Evolutionary conservation across 2,113 vertebrate species (phyloP), one percentile per base, ranked within the genome.

Genomic region (Trichomycterus rosablanca): DNA sequence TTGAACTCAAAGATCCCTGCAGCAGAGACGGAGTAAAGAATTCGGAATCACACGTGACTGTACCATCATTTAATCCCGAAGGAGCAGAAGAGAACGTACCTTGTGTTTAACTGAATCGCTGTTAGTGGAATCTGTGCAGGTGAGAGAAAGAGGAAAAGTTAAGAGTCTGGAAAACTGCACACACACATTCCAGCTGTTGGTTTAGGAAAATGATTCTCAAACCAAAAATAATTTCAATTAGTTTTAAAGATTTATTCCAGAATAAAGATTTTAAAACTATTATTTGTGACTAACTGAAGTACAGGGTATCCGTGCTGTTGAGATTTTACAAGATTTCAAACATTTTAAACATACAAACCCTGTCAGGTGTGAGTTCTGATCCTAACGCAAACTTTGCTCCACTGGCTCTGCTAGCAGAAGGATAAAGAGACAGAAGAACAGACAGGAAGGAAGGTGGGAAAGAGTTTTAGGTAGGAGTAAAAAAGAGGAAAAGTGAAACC

Each of bases 321-420:
- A n/a, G n/a, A n/a, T n/a, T n/a, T n/a, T n/a, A n/a, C n/a, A n/a
- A n/a, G n/a, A n/a, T n/a, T n/a, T n/a, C n/a, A n/a, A n/a, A n/a
- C 26, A 30, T 7, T 30, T 30, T 30, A 3, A n/a, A 30, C 26
- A 30, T 7, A 30, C 37, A 24, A 46, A 67, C 45, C 58, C 32
- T 54, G 34, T 54, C 54, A 63, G 45, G 64, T 73, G 70, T 50
- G 76, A 86, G 74, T 75, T 79, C 78, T 74, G 89, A 50, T 90
- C 91, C 90, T 97, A 96, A 93, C 91, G 86, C 87, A 90, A 87
- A 87, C 89, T 90, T 81, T 88, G 91, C 85, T 94, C 92, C 89
- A 94, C 74, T 80, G 89, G 88, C 72, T 94, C 90, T 87, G 86
- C 92, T 87, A 89, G 85, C 77, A 82, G 77, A 75, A 74, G 66